phyloP scores from a whole-genome alignment of 2,888 invertebrate species.

The Onthophagus sagittarius region DNA sequence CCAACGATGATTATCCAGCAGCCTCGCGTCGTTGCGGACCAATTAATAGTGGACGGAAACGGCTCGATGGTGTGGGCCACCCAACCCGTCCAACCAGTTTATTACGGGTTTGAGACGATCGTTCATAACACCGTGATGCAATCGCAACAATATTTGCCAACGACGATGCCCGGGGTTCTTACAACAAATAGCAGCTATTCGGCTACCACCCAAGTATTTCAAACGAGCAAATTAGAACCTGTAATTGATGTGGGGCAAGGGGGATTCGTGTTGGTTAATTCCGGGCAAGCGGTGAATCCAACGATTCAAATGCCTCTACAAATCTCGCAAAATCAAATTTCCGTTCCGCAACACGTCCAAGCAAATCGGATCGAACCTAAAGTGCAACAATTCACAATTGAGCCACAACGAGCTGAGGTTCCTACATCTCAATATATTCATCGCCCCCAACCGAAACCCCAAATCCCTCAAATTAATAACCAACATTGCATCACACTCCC shows the following conservation, averaged over 20 bases:
- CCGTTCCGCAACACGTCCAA: conserved; percentile 14
- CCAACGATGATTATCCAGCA: conserved; percentile 45
- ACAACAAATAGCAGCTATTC: conserved; percentile 80
- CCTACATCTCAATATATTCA: conserved; percentile 30
- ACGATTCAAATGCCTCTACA: conserved; percentile 27
- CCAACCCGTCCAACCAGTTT: conserved; percentile 68
- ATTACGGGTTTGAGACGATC: conserved; percentile 80
- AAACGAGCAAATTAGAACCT: conserved; percentile 81
- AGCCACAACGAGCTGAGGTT: conserved; percentile 1
- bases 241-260: conserved; percentile 70
- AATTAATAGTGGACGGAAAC: conserved; percentile 44
- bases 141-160: conserved; percentile 81
- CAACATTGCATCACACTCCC: conserved; percentile 59
- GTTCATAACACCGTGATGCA: conserved; percentile 87
- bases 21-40: conserved; percentile 41
- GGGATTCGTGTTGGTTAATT: conserved; percentile 65
- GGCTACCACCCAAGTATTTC: conserved; percentile 80
- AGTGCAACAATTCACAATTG: conserved; percentile 12
- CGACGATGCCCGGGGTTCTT: conserved; percentile 74
- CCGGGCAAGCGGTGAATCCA: conserved; percentile 54
- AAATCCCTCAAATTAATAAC: conserved; percentile 46
- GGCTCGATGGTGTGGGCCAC: conserved; percentile 44
- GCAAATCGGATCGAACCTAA: conserved; percentile 14
- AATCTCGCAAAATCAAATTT: conserved; percentile 21
- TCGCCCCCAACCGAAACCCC: conserved; percentile 29